Evolutionary conservation across 1,140 invertebrate genomes (phyloP).

Genomic region (Lasioglossum albipes): DNA sequence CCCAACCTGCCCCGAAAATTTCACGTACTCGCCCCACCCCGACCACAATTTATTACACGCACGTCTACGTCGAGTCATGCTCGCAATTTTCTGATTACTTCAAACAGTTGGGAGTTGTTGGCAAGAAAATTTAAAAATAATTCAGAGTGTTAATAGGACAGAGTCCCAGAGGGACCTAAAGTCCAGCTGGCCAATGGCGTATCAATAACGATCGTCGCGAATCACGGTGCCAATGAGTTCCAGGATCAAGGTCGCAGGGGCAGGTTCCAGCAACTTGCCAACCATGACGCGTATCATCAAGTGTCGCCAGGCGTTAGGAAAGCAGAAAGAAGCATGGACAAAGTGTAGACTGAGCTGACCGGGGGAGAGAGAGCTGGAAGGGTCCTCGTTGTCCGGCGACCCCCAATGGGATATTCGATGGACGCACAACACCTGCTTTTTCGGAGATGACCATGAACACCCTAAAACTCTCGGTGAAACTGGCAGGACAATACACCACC

Average conservation of each 20-base stretch:
- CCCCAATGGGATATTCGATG: constrained; percentile 25
- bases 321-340: constrained; percentile 16
- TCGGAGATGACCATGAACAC: constrained; percentile 16
- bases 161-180: not conserved
- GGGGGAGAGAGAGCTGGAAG: not conserved
- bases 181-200: not conserved
- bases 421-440: constrained; percentile 45
- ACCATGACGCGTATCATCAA: constrained; percentile 13
- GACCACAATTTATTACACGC: too few relatives aligned
- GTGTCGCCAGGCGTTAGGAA: constrained; percentile 10
- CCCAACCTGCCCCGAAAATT: too few relatives aligned
- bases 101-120: too few relatives aligned
- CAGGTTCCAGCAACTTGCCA: constrained; percentile 46
- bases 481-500: constrained; percentile 68
- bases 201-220: not conserved
- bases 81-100: too few relatives aligned
- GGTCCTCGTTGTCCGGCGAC: constrained; percentile 15
- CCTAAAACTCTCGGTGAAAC: constrained; percentile 44
- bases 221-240: not conserved
- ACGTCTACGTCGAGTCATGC: too few relatives aligned
- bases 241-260: constrained; percentile 8
- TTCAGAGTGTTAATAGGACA: too few relatives aligned
- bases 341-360: not conserved
- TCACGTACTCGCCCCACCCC: too few relatives aligned
- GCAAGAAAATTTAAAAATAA: too few relatives aligned